phyloP scores from a whole-genome alignment of 92 coral and sea anemone species.

The Galaxea fascicularis region DNA sequence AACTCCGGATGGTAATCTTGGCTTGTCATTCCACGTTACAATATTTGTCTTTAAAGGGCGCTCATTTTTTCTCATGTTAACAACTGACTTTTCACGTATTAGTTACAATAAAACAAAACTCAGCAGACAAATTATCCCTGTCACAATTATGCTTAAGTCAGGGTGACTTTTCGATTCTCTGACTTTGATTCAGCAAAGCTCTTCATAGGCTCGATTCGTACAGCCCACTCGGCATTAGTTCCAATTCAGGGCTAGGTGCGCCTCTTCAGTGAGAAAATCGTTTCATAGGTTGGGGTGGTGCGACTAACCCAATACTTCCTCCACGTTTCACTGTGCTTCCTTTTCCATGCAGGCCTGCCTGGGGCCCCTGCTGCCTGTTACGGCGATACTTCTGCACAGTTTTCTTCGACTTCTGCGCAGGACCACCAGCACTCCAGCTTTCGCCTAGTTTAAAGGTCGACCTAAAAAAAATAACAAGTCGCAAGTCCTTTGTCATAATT shows the following conservation, averaged over 20 bases:
- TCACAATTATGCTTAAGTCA: no score
- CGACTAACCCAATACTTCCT: constrained; percentile 66
- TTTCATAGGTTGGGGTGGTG: constrained; percentile 66
- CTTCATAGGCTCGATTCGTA: no score
- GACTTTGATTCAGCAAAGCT: no score
- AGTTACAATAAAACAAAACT: no score
- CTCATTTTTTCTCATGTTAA: no score
- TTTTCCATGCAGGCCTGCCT: neutral
- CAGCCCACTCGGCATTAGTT: no score
- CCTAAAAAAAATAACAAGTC: neutral
- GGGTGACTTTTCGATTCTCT: no score
- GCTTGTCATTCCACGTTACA: no score
- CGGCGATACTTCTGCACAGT: constrained; percentile 15
- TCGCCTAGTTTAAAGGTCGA: neutral
- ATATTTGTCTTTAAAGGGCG: no score
- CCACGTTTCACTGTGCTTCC: constrained; percentile 12
- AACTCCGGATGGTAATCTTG: no score
- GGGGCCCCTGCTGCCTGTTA: neutral
- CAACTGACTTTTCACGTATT: no score
- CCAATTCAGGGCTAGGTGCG: neutral
- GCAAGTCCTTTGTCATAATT: neutral
- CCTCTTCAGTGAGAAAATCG: constrained; percentile 18
- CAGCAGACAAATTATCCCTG: no score
- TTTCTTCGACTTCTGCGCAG: constrained; percentile 16
- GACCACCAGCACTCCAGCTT: neutral